These are phyloP conservation scores for Drosophila suboccidentalis DNA, from an alignment of 2,888 invertebrate genomes.

Conservation along the genomic window DNA sequence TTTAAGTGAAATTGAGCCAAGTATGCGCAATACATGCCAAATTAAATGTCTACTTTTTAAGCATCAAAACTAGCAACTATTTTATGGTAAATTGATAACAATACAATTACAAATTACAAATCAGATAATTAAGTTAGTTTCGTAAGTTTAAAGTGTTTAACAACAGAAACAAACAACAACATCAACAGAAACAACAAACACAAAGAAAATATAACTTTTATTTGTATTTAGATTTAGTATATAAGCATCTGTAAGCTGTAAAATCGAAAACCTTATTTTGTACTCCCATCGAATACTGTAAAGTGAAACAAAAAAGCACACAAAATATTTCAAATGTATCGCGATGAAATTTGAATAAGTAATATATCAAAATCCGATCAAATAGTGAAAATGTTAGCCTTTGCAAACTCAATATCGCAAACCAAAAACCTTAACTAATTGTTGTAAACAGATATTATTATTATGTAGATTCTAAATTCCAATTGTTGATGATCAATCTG, in stretches of 20 bases:
- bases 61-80: slow-evolving; percentile 52
- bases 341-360: slow-evolving; percentile 60
- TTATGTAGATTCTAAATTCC: slow-evolving; percentile 66
- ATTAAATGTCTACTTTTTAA: slow-evolving; percentile 76
- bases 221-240: slow-evolving; percentile 46
- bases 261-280: slow-evolving; percentile 55
- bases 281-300: slow-evolving; percentile 73
- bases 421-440: slow-evolving; percentile 71
- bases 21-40: slow-evolving; percentile 78
- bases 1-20: slow-evolving; percentile 53
- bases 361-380: slow-evolving; percentile 59
- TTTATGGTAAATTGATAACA: slow-evolving; percentile 57
- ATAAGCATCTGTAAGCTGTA: slow-evolving; percentile 47
- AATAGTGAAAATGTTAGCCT: slow-evolving; percentile 74
- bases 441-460: slow-evolving; percentile 71
- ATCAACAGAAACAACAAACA: slow-evolving; percentile 33
- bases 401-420: slow-evolving; percentile 63
- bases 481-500: slow-evolving; percentile 75
- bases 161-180: slow-evolving; percentile 14
- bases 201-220: slow-evolving; percentile 37
- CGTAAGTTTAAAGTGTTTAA: slow-evolving; percentile 60
- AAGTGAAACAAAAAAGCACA: slow-evolving; percentile 22
- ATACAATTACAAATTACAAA: slow-evolving; percentile 64
- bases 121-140: slow-evolving; percentile 63
- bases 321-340: slow-evolving; percentile 46